Conservation (phyloP, 2,797 vertebrate genomes). For the Buphagus erythrorhynchus region DNA sequence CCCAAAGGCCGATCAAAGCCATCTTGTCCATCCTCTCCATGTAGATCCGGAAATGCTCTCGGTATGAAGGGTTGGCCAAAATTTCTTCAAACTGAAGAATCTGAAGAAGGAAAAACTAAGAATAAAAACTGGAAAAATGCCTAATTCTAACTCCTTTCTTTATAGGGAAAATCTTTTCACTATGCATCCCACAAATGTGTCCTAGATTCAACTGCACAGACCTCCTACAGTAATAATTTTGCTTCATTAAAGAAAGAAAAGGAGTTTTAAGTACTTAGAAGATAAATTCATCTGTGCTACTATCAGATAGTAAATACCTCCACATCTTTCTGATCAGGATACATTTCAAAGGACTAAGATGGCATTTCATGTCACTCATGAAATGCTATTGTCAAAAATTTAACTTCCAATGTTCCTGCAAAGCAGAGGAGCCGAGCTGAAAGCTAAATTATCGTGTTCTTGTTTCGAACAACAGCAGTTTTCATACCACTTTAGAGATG, state of each 20-base stretch:
- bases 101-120: slow-evolving; percentile 70
- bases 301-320: neutral
- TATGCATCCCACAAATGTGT: neutral
- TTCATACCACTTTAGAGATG: neutral
- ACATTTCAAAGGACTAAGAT: neutral
- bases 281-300: neutral
- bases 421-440: neutral
- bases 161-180: neutral
- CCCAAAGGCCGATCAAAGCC: slow-evolving; percentile 92
- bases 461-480: neutral
- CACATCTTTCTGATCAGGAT: neutral
- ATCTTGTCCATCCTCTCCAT: slow-evolving; percentile 94
- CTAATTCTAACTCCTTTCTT: neutral
- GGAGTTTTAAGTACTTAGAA: neutral
- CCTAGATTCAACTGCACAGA: neutral
- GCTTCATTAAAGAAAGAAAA: neutral
- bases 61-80: slow-evolving; percentile 85
- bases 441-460: neutral
- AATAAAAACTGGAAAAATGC: neutral
- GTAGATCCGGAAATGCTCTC: slow-evolving; percentile 90
- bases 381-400: neutral
- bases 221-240: neutral
- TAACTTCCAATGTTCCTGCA: neutral
- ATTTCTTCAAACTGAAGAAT: slow-evolving; percentile 98
- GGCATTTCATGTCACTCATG: neutral